A percentile compares a stretch with the other conserved stretches of the same genome.
Conservation (phyloP, 2,888 invertebrate genomes). For the Abrostola tripartita region DNA sequence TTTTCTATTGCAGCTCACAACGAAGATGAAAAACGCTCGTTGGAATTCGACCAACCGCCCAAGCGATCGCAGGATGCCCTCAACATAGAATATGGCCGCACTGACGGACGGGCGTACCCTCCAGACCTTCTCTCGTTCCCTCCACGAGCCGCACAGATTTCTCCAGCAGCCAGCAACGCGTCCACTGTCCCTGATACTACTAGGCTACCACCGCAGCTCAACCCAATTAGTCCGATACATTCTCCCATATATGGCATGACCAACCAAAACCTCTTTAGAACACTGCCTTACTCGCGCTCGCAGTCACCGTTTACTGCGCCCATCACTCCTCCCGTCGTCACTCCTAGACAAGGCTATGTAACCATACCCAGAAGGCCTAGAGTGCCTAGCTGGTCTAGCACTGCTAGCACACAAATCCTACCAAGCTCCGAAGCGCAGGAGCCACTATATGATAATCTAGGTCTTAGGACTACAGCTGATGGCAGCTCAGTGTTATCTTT, state of each 20-base stretch:
- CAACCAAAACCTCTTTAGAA: slow-evolving; percentile 92
- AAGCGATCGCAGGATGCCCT: slow-evolving; percentile 87
- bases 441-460: slow-evolving; percentile 95
- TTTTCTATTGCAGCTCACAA: slow-evolving; percentile 85
- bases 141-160: slow-evolving; percentile 91
- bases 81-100: slow-evolving; percentile 87
- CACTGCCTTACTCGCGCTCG: slow-evolving; percentile 93
- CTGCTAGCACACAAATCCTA: slow-evolving; percentile 87
- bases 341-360: slow-evolving; percentile 94
- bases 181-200: slow-evolving; percentile 93
- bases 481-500: slow-evolving; percentile 94
- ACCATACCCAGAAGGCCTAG: slow-evolving; percentile 95
- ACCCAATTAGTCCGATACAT: slow-evolving; percentile 90
- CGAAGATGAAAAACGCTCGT: slow-evolving; percentile 91
- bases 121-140: slow-evolving; percentile 95
- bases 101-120: slow-evolving; percentile 90
- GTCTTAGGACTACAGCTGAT: slow-evolving; percentile 94
- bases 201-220: slow-evolving; percentile 88
- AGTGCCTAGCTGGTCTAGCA: slow-evolving; percentile 94
- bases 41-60: slow-evolving; percentile 90
- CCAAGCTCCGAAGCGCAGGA: slow-evolving; percentile 89
- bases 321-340: slow-evolving; percentile 90
- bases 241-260: slow-evolving; percentile 90
- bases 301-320: slow-evolving; percentile 93
- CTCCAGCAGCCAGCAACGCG: slow-evolving; percentile 94